These are phyloP conservation scores for Cheilosia soror DNA, from an alignment of 2,888 invertebrate species.

Conservation along the genomic window DNA sequence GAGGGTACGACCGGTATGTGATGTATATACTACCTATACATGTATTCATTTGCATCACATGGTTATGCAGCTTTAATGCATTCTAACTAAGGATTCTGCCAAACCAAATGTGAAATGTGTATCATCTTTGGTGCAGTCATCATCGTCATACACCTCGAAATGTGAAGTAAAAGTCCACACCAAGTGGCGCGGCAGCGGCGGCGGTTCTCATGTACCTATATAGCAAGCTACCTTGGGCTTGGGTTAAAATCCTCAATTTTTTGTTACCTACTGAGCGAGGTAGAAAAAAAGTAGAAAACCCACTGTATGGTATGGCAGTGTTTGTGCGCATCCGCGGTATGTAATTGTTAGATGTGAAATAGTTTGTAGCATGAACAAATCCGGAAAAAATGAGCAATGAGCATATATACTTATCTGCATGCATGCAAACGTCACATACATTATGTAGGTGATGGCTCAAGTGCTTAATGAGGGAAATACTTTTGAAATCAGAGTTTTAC, in stretches of 20 bases:
- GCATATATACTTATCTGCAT: conserved; percentile 51
- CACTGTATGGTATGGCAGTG: conserved; percentile 17
- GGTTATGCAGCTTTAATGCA: conserved; percentile 55
- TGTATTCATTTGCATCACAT: background rate
- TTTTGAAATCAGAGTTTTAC: conserved; percentile 68
- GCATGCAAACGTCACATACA: conserved; percentile 1
- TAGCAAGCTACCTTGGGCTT: conserved; percentile 46
- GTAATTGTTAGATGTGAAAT: conserved; percentile 70
- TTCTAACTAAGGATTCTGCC: conserved; percentile 60
- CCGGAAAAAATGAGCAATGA: conserved; percentile 65
- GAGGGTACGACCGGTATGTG: conserved; percentile 39
- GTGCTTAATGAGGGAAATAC: conserved; percentile 74
- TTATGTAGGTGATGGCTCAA: conserved; percentile 66
- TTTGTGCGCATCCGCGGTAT: conserved; percentile 61
- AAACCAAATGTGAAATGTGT: conserved; percentile 54
- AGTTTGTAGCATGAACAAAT: conserved; percentile 35
- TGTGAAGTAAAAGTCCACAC: conserved; percentile 16
- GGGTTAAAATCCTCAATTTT: conserved; percentile 66
- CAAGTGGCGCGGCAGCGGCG: conserved; percentile 10
- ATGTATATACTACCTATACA: background rate
- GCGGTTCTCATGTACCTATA: conserved; percentile 46
- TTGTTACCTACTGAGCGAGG: conserved; percentile 38
- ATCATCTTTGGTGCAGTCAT: conserved; percentile 59
- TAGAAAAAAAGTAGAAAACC: conserved; percentile 23
- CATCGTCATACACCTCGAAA: conserved; percentile 19